phyloP scores from a whole-genome alignment of 2,888 invertebrate genomes.

The Slavum lentiscoides region DNA sequence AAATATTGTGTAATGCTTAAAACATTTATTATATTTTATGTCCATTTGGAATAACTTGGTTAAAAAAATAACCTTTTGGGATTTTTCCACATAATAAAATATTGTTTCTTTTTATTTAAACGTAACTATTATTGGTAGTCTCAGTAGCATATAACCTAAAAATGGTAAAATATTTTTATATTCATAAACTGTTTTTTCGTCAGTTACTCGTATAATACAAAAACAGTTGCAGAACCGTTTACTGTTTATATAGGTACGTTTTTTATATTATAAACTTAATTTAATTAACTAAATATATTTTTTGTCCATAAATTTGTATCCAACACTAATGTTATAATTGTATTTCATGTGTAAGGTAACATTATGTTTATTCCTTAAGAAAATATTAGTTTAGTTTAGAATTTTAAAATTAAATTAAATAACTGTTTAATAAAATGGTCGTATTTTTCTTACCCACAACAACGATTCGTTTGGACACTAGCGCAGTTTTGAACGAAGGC shows the following conservation, averaged over 20 bases:
- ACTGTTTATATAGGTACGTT: too few species aligned
- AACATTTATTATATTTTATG: neutral
- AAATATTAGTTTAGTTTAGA: too few species aligned
- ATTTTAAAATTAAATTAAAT: too few species aligned
- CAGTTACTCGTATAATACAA: too few species aligned
- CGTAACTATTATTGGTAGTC: neutral
- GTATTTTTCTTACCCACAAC: slow-evolving; percentile 71
- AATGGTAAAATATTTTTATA: neutral
- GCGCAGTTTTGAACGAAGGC: slow-evolving; percentile 58
- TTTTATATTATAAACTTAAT: too few species aligned
- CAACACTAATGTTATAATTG: too few species aligned
- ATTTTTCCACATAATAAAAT: neutral
- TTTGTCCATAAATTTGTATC: too few species aligned
- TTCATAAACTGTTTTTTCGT: neutral
- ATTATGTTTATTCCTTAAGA: too few species aligned
- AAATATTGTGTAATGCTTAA: neutral
- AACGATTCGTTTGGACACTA: slow-evolving; percentile 64
- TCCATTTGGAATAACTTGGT: neutral
- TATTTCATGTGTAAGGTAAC: too few species aligned
- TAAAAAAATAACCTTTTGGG: neutral
- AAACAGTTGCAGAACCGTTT: too few species aligned
- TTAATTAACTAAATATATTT: too few species aligned
- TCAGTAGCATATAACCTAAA: neutral
- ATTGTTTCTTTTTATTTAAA: neutral
- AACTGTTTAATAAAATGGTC: neutral